Conservation (phyloP, 2,797 vertebrate species). For the Sebastes oblongus region DNA sequence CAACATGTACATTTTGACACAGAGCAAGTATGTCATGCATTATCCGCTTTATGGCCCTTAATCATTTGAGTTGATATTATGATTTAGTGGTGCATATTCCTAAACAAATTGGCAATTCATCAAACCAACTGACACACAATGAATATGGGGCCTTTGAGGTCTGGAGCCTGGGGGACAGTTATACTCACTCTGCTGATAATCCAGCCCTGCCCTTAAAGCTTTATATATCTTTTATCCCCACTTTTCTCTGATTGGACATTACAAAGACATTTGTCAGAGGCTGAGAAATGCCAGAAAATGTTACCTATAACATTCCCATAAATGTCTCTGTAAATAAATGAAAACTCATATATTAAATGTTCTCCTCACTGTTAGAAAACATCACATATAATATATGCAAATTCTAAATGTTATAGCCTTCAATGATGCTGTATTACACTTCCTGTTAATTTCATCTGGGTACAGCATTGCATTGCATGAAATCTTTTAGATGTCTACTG, state of each 20-base stretch:
- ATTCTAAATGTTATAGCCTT: background rate
- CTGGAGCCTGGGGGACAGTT: background rate
- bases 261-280: background rate
- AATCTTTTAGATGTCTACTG: background rate
- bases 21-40: background rate
- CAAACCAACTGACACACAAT: background rate
- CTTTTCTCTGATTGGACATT: background rate
- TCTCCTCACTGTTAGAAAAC: background rate
- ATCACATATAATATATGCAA: background rate
- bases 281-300: background rate
- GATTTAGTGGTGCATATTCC: background rate
- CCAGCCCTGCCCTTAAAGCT: background rate
- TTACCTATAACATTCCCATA: background rate
- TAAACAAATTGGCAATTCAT: background rate
- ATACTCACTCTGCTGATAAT: background rate
- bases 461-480: background rate
- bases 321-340: background rate
- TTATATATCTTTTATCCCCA: background rate
- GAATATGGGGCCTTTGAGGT: background rate
- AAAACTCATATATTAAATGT: background rate
- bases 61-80: background rate
- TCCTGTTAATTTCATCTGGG: background rate
- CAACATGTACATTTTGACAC: background rate
- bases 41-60: background rate
- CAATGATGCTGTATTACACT: background rate